phyloP scores from a whole-genome alignment of 2,797 vertebrate species.

The Anas acuta region DNA sequence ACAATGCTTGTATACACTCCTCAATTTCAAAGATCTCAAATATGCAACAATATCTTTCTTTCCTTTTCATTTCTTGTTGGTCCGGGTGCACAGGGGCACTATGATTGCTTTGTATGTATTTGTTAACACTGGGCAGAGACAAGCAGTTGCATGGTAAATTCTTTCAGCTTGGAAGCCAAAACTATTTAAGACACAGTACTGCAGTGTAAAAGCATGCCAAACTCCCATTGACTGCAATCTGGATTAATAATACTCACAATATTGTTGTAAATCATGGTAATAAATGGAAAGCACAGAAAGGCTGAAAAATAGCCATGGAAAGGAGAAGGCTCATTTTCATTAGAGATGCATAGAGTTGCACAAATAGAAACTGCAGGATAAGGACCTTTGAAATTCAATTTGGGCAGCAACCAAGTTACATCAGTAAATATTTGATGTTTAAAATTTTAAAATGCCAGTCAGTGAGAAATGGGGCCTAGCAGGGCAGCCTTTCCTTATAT shows the following conservation, averaged over 20 bases:
- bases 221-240: conserved; percentile 8
- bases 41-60: fast-evolving
- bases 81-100: not conserved
- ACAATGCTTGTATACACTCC: not conserved
- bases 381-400: conserved; percentile 43
- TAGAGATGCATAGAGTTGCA: not conserved
- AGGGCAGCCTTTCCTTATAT: not conserved
- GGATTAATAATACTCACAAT: conserved; percentile 13
- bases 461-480: not conserved
- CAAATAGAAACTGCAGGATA: not conserved
- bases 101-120: not conserved
- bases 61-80: not conserved
- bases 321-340: not conserved
- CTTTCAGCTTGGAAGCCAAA: not conserved
- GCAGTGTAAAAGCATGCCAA: not conserved
- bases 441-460: conserved; percentile 14
- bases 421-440: conserved; percentile 49
- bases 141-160: not conserved
- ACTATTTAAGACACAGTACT: not conserved
- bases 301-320: not conserved
- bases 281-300: conserved; percentile 1
- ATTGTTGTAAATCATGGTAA: conserved; percentile 15
- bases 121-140: not conserved
- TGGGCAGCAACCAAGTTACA: conserved; percentile 17
- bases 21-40: not conserved